A percentile compares a stretch with the other conserved stretches of the same genome.
These are phyloP conservation scores for Corydoras maculifer DNA, from an alignment of 2,113 vertebrate genomes.

Conservation along the genomic window DNA sequence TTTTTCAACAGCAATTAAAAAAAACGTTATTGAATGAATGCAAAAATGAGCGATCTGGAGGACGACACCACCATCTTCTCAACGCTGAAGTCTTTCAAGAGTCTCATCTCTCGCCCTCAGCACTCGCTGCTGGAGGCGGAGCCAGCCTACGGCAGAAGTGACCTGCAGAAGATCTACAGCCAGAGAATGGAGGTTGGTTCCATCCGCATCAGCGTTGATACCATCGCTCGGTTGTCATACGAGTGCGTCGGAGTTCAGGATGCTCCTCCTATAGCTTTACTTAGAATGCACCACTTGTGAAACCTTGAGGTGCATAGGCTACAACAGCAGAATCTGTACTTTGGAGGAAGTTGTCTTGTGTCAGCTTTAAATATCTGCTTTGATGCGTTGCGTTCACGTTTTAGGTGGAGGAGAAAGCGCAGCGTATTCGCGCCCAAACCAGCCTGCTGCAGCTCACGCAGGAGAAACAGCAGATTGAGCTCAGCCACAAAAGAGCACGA, in stretches of 20 bases:
- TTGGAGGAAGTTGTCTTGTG: too few relatives aligned
- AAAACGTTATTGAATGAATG: not conserved
- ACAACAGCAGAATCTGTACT: too few relatives aligned
- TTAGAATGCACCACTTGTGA: too few relatives aligned
- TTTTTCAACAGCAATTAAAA: not conserved
- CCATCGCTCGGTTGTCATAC: not conserved
- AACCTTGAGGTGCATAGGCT: too few relatives aligned
- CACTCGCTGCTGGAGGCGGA: conserved; percentile 48
- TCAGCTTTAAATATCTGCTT: too few relatives aligned
- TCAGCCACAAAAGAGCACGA: conserved; percentile 90
- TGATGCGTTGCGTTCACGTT: too few relatives aligned
- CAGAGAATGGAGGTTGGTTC: conserved; percentile 78
- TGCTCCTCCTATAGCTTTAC: too few relatives aligned
- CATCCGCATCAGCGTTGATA: not conserved
- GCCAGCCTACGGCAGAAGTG: conserved; percentile 41
- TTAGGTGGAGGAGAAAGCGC: conserved; percentile 82
- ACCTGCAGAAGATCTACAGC: conserved; percentile 77
- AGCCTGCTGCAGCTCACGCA: conserved; percentile 81
- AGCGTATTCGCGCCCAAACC: conserved; percentile 75
- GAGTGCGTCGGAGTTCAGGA: too few relatives aligned
- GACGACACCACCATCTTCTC: conserved; percentile 84
- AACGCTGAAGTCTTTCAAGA: conserved; percentile 83
- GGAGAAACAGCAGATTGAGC: conserved; percentile 94
- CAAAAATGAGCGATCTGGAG: conserved; percentile 70
- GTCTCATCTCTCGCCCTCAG: conserved; percentile 68